These are phyloP conservation scores for Nysson spinosus DNA, from an alignment of 2,888 invertebrate species.

Conservation along the genomic window DNA sequence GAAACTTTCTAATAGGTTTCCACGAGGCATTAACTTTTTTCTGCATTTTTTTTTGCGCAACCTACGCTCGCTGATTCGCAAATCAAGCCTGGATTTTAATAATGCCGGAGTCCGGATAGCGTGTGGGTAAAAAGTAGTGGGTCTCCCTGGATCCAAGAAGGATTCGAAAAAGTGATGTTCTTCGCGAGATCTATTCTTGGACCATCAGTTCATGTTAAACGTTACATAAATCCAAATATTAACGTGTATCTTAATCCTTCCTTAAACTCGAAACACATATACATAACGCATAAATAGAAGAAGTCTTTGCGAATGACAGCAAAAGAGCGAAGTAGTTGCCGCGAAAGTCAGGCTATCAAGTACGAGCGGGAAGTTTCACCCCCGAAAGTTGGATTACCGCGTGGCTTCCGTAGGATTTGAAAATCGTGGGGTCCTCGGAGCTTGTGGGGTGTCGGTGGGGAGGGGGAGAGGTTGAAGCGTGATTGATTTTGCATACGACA, in stretches of 20 bases:
- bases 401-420: constrained; percentile 67
- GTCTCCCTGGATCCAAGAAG: too few relatives aligned
- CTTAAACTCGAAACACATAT: not conserved
- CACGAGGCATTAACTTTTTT: constrained; percentile 32
- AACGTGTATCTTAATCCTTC: too few relatives aligned
- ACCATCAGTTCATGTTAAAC: too few relatives aligned
- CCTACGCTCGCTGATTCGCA: too few relatives aligned
- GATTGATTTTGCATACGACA: constrained; percentile 78
- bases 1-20: constrained; percentile 48
- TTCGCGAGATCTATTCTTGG: too few relatives aligned
- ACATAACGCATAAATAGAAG: constrained; percentile 8
- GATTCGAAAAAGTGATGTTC: too few relatives aligned
- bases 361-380: constrained; percentile 55
- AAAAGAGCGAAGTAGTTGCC: constrained; percentile 37
- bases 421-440: constrained; percentile 58
- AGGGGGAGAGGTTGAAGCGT: constrained; percentile 61
- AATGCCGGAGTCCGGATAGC: too few relatives aligned
- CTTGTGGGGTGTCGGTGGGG: constrained; percentile 13
- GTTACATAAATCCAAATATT: too few relatives aligned
- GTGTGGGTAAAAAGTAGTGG: too few relatives aligned
- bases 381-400: constrained; percentile 58
- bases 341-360: constrained; percentile 36
- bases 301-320: not conserved
- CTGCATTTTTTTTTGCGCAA: constrained; percentile 22
- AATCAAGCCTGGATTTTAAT: too few relatives aligned